A percentile compares a stretch with the other conserved stretches of the same genome.
Conservation (phyloP, 2,888 invertebrate species). For the Tetrapedia diversipes region DNA sequence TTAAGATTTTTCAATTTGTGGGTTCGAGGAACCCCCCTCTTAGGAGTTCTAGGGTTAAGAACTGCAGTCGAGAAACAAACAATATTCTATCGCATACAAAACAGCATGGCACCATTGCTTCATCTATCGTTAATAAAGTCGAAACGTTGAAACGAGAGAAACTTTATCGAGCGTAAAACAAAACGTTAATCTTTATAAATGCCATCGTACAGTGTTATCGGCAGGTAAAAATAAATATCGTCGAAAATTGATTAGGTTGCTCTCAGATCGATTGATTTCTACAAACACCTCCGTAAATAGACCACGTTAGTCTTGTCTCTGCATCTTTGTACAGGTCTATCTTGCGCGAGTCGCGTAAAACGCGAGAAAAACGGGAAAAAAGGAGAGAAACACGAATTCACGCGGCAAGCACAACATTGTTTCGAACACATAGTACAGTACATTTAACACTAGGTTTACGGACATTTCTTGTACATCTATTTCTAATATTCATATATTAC, state of each 20-base stretch:
- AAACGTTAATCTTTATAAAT: neutral
- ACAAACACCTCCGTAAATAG: constrained; percentile 1
- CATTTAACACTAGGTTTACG: too few species aligned
- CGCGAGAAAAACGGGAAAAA: neutral
- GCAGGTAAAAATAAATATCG: constrained; percentile 17
- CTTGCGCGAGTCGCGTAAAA: constrained; percentile 10
- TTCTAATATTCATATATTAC: too few species aligned
- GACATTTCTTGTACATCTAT: too few species aligned
- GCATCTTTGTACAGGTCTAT: constrained; percentile 13
- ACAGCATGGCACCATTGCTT: neutral
- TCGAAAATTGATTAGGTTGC: neutral
- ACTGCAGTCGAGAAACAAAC: neutral
- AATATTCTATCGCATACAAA: neutral
- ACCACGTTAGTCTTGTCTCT: constrained; percentile 1
- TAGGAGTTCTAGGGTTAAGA: too few species aligned
- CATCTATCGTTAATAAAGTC: neutral
- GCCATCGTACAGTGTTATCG: constrained; percentile 6
- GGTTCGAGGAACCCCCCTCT: too few species aligned
- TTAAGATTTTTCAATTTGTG: too few species aligned
- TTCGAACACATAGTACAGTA: constrained; percentile 8
- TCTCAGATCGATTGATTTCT: constrained; percentile 5
- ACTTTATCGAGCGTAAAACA: neutral
- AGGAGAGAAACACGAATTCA: neutral
- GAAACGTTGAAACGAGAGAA: neutral
- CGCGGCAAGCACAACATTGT: neutral